Percentiles rank a stretch among this genome's conserved stretches.
Evolutionary conservation across 2,113 vertebrate genomes (phyloP).

Genomic region (Hiodon alosoides): DNA sequence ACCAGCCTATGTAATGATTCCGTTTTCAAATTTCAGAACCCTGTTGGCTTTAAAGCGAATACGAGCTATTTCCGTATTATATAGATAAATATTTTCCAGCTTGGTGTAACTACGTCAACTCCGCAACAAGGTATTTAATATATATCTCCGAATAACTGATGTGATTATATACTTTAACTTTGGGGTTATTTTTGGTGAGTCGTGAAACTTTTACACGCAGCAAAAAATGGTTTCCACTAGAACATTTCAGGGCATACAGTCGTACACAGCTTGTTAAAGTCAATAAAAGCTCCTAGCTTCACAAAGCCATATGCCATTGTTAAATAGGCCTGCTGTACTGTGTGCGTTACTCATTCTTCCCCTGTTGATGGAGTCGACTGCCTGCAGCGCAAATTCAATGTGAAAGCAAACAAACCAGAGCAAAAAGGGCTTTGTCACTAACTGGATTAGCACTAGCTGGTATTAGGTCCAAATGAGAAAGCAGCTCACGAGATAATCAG

Average conservation of each 20-base stretch:
- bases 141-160: too few relatives aligned
- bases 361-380: background rate
- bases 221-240: too few relatives aligned
- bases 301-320: background rate
- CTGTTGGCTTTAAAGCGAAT: background rate
- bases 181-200: too few relatives aligned
- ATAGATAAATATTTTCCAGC: too few relatives aligned
- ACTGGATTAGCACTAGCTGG: slow-evolving; percentile 13
- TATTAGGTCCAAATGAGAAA: slow-evolving; percentile 9
- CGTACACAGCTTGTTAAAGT: background rate
- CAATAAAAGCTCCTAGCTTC: background rate
- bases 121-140: too few relatives aligned
- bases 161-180: too few relatives aligned
- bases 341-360: background rate
- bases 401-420: slow-evolving; percentile 3
- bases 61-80: too few relatives aligned
- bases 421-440: background rate
- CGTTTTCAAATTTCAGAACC: background rate
- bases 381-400: background rate
- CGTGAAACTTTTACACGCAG: too few relatives aligned
- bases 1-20: background rate
- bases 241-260: too few relatives aligned
- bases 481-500: background rate
- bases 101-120: too few relatives aligned
- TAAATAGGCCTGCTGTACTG: background rate